Percentiles rank a stretch among this genome's conserved stretches.
Conservation (phyloP, 1,140 invertebrate genomes). For the Tetranychus cinnabarinus region DNA sequence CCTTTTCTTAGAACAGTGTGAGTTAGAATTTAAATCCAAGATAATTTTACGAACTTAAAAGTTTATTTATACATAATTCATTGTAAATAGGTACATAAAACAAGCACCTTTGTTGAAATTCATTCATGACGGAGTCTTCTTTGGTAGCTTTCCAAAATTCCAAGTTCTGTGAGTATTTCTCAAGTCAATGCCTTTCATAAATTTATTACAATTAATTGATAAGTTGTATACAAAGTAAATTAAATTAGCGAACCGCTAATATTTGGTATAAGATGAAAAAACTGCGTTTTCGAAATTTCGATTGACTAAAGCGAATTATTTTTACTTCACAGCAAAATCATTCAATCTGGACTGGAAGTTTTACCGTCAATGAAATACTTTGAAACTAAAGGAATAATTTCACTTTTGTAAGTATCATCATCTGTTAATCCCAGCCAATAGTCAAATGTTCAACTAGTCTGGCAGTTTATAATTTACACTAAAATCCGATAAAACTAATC, state of each 20-base stretch:
- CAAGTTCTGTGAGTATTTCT: constrained; percentile 25
- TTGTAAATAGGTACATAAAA: constrained; percentile 24
- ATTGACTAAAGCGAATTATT: constrained; percentile 3
- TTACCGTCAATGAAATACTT: constrained; percentile 26
- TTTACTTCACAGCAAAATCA: constrained; percentile 26
- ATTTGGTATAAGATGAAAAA: background rate
- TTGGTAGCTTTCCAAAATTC: constrained; percentile 21
- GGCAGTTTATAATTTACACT: background rate
- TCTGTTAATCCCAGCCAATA: background rate
- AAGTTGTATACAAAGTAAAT: background rate
- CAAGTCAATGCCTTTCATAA: background rate
- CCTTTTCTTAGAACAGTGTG: constrained; percentile 14
- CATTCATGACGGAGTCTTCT: constrained; percentile 20
- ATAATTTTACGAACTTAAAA: background rate
- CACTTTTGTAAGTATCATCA: constrained; percentile 29
- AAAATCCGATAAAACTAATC: background rate
- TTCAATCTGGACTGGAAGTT: constrained; percentile 26
- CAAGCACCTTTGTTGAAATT: constrained; percentile 25
- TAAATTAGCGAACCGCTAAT: background rate
- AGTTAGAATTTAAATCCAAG: constrained; percentile 6
- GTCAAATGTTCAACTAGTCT: background rate
- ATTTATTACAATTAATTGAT: background rate
- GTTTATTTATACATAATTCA: background rate
- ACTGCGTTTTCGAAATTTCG: background rate
- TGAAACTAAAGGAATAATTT: constrained; percentile 24